Evolutionary conservation across 2,888 invertebrate species (phyloP).

Genomic region (Agrilus biguttatus): DNA sequence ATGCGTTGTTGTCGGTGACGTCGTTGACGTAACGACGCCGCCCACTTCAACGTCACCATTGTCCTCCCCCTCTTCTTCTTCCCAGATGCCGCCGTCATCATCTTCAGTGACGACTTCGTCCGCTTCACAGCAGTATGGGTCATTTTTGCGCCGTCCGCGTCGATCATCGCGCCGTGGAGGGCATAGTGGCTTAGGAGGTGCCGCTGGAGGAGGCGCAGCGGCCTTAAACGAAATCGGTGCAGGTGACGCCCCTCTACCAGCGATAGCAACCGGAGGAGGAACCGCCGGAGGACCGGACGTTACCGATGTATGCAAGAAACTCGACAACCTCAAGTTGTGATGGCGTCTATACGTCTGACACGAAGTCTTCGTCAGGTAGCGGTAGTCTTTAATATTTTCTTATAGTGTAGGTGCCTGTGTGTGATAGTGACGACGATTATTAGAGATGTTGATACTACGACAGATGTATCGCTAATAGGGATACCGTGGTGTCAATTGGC

Average conservation of each 20-base stretch:
- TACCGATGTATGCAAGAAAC: constrained; percentile 22
- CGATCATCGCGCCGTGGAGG: constrained; percentile 8
- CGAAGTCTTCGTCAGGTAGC: too few relatives aligned
- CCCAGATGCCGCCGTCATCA: background rate
- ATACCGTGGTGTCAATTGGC: too few relatives aligned
- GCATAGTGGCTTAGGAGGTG: background rate
- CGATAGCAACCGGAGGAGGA: background rate
- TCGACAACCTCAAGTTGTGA: constrained; percentile 28
- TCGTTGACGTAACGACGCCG: background rate
- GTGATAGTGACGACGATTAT: too few relatives aligned
- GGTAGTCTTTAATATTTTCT: too few relatives aligned
- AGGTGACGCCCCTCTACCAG: constrained; percentile 27
- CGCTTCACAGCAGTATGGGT: constrained; percentile 14
- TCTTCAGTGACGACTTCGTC: constrained; percentile 1
- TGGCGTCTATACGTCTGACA: background rate
- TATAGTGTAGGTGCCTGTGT: too few relatives aligned
- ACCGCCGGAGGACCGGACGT: constrained; percentile 9
- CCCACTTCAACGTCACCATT: background rate
- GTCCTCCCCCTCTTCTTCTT: too few relatives aligned
- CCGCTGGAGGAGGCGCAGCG: constrained; percentile 4
- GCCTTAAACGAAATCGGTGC: constrained; percentile 26
- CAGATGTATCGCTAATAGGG: too few relatives aligned
- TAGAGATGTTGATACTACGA: too few relatives aligned
- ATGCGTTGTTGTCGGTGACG: background rate
- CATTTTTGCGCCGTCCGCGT: constrained; percentile 13